Evolutionary conservation across 2,113 vertebrate genomes (phyloP).

Genomic region (Morphnarchus princeps): DNA sequence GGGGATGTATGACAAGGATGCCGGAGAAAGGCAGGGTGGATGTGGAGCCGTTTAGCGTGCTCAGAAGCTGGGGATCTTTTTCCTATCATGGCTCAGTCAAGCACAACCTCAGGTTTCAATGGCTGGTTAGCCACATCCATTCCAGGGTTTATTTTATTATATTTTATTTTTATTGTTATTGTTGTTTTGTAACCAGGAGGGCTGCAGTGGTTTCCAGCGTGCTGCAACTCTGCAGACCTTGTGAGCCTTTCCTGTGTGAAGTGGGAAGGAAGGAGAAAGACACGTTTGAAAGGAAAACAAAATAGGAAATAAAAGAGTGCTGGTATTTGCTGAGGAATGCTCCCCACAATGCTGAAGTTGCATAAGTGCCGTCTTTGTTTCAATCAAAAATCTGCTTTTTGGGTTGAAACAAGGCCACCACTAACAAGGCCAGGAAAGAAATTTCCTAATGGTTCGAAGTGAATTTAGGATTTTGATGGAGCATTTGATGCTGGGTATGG

Average conservation of each 20-base stretch:
- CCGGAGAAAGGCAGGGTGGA: neutral
- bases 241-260: neutral
- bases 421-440: slow-evolving; percentile 55
- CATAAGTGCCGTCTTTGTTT: slow-evolving; percentile 54
- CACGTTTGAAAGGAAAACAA: neutral
- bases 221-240: neutral
- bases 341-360: slow-evolving; percentile 66
- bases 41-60: neutral
- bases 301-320: neutral
- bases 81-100: slow-evolving; percentile 6
- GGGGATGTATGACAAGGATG: neutral
- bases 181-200: slow-evolving; percentile 20
- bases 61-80: slow-evolving; percentile 16
- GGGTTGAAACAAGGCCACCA: slow-evolving; percentile 67
- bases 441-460: slow-evolving; percentile 42
- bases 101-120: slow-evolving; percentile 44
- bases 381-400: slow-evolving; percentile 35
- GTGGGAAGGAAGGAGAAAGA: neutral
- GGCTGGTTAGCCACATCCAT: slow-evolving; percentile 62
- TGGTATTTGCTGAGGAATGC: slow-evolving; percentile 50
- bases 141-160: neutral
- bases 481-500: slow-evolving; percentile 36
- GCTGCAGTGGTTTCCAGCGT: neutral
- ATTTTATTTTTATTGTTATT: slow-evolving; percentile 32
- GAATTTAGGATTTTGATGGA: slow-evolving; percentile 36